phyloP scores from a whole-genome alignment of 1,140 invertebrate genomes.

The Hylaeus volcanicus region DNA sequence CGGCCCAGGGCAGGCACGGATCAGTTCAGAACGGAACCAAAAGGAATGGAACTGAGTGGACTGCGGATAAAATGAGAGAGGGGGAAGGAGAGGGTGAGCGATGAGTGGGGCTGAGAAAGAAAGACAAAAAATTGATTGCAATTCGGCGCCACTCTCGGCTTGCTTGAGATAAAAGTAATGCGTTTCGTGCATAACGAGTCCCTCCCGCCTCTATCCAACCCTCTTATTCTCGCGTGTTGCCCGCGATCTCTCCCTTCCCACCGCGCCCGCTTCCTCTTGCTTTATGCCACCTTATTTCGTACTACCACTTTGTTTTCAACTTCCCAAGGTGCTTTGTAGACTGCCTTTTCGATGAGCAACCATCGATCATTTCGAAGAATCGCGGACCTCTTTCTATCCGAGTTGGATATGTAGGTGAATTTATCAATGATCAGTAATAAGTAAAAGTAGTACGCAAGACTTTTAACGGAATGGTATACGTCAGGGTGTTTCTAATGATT shows the following conservation, averaged over 20 bases:
- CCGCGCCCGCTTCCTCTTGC: slow-evolving; percentile 14
- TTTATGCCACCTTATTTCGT: slow-evolving; percentile 57
- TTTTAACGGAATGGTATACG: no score
- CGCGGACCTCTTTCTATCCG: not conserved
- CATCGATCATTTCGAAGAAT: slow-evolving; percentile 3
- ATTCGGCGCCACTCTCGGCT: slow-evolving; percentile 73
- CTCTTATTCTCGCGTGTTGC: slow-evolving; percentile 61
- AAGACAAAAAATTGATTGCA: slow-evolving; percentile 77
- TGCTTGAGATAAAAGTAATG: slow-evolving; percentile 73
- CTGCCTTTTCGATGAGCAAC: not conserved
- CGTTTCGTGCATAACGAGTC: slow-evolving; percentile 73
- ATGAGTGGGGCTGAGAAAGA: slow-evolving; percentile 62
- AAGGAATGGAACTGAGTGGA: slow-evolving; percentile 70
- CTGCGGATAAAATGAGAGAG: slow-evolving; percentile 56
- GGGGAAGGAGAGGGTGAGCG: slow-evolving; percentile 55
- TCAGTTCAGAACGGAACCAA: slow-evolving; percentile 69
- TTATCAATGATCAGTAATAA: no score
- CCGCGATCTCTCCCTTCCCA: slow-evolving; percentile 43
- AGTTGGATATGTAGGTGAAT: not conserved
- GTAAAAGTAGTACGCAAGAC: not conserved
- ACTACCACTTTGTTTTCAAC: slow-evolving; percentile 43
- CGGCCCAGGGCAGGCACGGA: slow-evolving; percentile 53
- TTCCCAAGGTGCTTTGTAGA: slow-evolving; percentile 10
- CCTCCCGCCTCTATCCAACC: slow-evolving; percentile 42
- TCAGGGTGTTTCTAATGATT: no score